Base-by-base conservation (phyloP, 2,113 vertebrate species). In the Hyaena hyaena region DNA sequence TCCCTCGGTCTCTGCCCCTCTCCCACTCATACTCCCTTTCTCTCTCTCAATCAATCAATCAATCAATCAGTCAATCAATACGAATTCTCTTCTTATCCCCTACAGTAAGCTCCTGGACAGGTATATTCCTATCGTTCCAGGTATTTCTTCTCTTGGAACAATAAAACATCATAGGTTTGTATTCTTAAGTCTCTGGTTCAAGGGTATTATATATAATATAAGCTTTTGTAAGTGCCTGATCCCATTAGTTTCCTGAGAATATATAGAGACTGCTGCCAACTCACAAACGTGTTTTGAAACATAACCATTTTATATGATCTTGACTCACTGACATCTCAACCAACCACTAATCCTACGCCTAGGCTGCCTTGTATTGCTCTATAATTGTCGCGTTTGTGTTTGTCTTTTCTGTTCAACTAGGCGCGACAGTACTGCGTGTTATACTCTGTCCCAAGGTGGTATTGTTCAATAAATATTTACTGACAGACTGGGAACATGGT, bases 251-350 rank as follows among this genome's bases (percentile, higher is more conserved):
- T 87, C 76, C 88, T 39, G 58, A 58, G 26, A 80, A 39, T 23
- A 9, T 23, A 21, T 43, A 11, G 24, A 65, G 17, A 45, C 15
- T 45, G 7, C 24, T 71, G 76, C 48, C 71, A 66, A 84, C 8
- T 83, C 71, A 89, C 24, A 61, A 69, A 43, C 45, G 33, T 19
- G 5, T 97, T 94, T 97, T 90, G 74, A 88, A 90, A 83, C 63
- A 80, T 15, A 69, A 5, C 35, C 48, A 4, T 81, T 84, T 69
- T 96, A 14, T 23, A 48, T 69, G 61, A 7, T 91, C 43, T 92
- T 31, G 11, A 35, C 53, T 95, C 43, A 88, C 35, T 88, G 81
- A 93, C 7, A 45, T 55, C 53, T 81, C 50, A 85, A 77, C 11
- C 28, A 73, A 11, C 19, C 90, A 61, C 83, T 74, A 77, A 43